Base-by-base conservation (phyloP, 1,140 invertebrate genomes). In the Trissolcus basalis region DNA sequence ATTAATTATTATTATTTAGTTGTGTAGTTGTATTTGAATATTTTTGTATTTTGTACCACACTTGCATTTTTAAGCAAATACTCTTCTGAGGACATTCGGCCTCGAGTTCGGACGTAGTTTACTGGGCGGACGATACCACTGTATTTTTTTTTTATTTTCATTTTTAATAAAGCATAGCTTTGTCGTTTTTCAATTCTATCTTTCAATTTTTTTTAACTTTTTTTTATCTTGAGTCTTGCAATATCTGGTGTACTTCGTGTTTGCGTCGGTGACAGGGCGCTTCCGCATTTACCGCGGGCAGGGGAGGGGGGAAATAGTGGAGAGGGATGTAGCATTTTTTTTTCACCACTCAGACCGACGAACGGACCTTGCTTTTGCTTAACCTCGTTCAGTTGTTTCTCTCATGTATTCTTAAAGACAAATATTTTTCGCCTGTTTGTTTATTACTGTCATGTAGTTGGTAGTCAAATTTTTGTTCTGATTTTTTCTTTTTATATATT, bases 1-100 rank as follows among this genome's bases (percentile, higher is more conserved):
- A 91, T 90, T 90, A 90, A 90, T 89, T 89, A 85, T 82, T 83
- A 87, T 88, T 90, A 89, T 91, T 89, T 90, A 90, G 90, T 91
- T 89, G 71, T 36, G 71, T 74, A 74, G 71, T 74, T 68, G 63
- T 74, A 74, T 74, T 74, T 74, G 61, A 74, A 63, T 74, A 68
- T 68, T 74, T 73, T 74, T 74, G 51, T 74, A 74, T 68, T 68
- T 60, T 68, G 71, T 74, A 67, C 63, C 69, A 64, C 55, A 61
- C 12, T 59, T 67, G 61, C 71, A 74, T 61, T 74, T 74, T 67
- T 60, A 27, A 27, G 49, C 45, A 59, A 53, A 73, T 73, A 73
- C 61, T 74, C 56, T 44, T 45, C 11, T 6, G 16, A 15, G 12
- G 19, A 33, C n/a, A 32, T 12, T 39, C 9, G 14, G 15, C 39